Evolutionary conservation across 2,113 vertebrate genomes (phyloP).

Genomic region (Elephas maximus): DNA sequence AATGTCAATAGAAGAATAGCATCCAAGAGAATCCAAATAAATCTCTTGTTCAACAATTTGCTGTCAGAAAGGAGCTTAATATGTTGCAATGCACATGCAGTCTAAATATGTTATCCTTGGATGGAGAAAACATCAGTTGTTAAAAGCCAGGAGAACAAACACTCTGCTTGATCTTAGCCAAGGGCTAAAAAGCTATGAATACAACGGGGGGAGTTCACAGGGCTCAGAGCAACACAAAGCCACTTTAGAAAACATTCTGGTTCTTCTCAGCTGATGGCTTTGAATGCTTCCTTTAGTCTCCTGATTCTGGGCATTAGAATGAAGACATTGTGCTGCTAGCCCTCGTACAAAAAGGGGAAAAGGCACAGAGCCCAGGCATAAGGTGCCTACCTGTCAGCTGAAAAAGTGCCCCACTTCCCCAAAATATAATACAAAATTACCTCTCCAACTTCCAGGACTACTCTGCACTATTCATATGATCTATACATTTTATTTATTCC

Average conservation of each 20-base stretch:
- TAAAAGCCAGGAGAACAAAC: slow-evolving; percentile 64
- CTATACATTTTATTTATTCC: neutral
- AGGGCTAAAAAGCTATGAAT: slow-evolving; percentile 35
- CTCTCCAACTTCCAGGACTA: neutral
- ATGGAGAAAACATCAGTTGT: slow-evolving; percentile 55
- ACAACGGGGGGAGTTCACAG: slow-evolving; percentile 37
- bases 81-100: neutral
- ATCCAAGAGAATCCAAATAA: slow-evolving; percentile 50
- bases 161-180: slow-evolving; percentile 68
- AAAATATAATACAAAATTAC: neutral
- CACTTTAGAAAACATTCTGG: slow-evolving; percentile 41
- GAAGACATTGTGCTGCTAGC: neutral
- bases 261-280: neutral
- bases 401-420: neutral
- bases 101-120: slow-evolving; percentile 75
- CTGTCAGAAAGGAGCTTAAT: slow-evolving; percentile 51
- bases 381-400: neutral
- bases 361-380: neutral
- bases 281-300: slow-evolving; percentile 22
- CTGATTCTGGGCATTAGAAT: slow-evolving; percentile 37
- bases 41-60: slow-evolving; percentile 42
- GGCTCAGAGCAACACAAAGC: slow-evolving; percentile 27
- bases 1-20: slow-evolving; percentile 2
- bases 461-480: neutral
- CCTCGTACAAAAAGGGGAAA: neutral